Base-by-base conservation (phyloP, 2,888 invertebrate species). In the Quadriops clusia region DNA sequence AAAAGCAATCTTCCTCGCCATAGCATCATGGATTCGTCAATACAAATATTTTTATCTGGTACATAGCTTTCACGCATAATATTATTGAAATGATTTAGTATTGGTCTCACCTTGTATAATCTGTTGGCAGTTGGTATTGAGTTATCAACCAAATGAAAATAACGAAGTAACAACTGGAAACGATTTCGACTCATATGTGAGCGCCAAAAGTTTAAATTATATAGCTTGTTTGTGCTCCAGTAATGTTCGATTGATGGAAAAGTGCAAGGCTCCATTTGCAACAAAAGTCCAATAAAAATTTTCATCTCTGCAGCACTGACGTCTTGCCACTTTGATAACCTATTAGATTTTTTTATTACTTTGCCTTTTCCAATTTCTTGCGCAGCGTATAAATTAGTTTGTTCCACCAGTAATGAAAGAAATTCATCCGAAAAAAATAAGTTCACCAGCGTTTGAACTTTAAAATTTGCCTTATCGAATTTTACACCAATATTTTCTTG, bases 1-100 rank as follows among this genome's bases (percentile, higher is more conserved):
- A 46, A 44, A 30, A 12, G 13, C 22, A 43, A 34, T 33, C 41
- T 35, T 36, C 44, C 43, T 10, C 42, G 40, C 42, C 38, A 46
- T 16, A 46, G 30, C 34, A 43, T 35, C 43, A 45, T 45, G 21
- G 34, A 41, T 35, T 40, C 41, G 31, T 45, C 39, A 15, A 47
- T 36, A 35, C 35, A 39, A 26, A 42, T 29, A 38, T 43, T 36
- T 41, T 42, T 39, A 28, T 37, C 34, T 15, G 36, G 43, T 36
- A 39, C 42, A 42, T 49, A 47, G 33, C 37, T 45, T 13, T 38
- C 35, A 33, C 30, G 30, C 34, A 49, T 44, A 37, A 39, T 46
- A 10, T 45, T 41, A 34, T 45, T 46, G n/a, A n/a, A n/a, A n/a
- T 44, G 40, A 39, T 43, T 41, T 30, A 50, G 39, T 15, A 48